Evolutionary conservation across 2,113 vertebrate genomes (phyloP), one percentile per base, ranked within the genome.

Genomic region (Silurus asotus): DNA sequence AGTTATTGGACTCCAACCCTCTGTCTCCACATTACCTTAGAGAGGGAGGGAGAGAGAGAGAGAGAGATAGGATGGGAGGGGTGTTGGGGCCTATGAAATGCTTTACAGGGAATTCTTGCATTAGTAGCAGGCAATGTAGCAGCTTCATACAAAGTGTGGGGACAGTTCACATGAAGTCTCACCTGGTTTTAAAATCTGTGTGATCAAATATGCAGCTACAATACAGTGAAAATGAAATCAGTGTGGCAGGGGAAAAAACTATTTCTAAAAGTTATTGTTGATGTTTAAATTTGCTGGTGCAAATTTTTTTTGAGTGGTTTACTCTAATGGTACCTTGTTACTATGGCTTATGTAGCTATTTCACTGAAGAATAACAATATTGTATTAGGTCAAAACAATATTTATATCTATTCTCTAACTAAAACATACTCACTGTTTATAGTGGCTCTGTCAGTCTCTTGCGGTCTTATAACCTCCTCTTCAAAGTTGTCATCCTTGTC

Each of bases 401-500:
- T 69, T 86, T 84, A 79, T 53, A 13, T 78, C 14, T 83, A 79
- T 48, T n/a, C 62, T 45, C 58, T 88, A 85, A 85, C 83, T 92
- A 89, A 37, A 37, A 90, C 91, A 93, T 70, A 92, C 94, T 92
- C 93, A 94, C 94, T 89, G 75, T 89, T 90, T 88, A 90, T 80
- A 89, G 88, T 64, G 69, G 61, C 83, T 74, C 56, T 51, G 25
- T 62, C 89, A 75, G 82, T 88, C 84, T 90, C 90, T 9, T 89
- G 87, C 1, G 87, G 83, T 37, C 65, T 87, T 19, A n/a, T 84
- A 6, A 89, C 84, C 0, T 91, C 90, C 0, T 89, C 87, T 0
- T 90, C 96, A 89, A 93, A 95, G 79, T 93, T 94, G 64, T 92
- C 95, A n/a, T 84, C 90, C 0, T 90, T 90, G 51, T 85, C 92